These are phyloP conservation scores for Rhingia rostrata DNA, from an alignment of 2,888 invertebrate species.

Conservation along the genomic window DNA sequence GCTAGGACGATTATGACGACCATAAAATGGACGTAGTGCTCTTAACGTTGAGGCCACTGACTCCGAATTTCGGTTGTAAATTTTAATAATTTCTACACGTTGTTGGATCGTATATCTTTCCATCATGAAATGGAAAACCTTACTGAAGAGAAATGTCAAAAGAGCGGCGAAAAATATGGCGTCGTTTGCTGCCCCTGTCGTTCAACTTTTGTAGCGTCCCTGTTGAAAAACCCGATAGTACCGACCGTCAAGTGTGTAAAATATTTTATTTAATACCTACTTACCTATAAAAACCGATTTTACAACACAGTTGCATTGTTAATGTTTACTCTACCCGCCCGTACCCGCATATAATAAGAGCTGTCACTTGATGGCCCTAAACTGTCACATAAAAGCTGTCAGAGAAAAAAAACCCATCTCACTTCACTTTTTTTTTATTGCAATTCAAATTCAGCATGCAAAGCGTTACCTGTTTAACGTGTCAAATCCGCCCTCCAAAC, in stretches of 20 bases:
- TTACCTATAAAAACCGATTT: conserved; percentile 46
- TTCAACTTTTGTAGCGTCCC: too few relatives aligned
- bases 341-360: conserved; percentile 38
- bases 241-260: conserved; percentile 10
- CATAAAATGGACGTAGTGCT: too few relatives aligned
- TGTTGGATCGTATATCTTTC: too few relatives aligned
- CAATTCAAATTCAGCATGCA: conserved; percentile 49
- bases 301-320: conserved; percentile 33
- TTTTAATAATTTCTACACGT: too few relatives aligned
- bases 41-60: too few relatives aligned
- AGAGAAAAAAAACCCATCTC: conserved; percentile 27
- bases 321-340: conserved; percentile 4
- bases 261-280: conserved; percentile 34
- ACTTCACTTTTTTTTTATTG: conserved; percentile 35
- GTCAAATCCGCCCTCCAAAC: conserved; percentile 33
- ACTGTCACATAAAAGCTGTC: conserved; percentile 52
- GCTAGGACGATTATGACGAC: too few relatives aligned
- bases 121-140: too few relatives aligned
- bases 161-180: too few relatives aligned
- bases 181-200: too few relatives aligned
- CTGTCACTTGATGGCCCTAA: conserved; percentile 57
- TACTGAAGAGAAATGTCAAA: too few relatives aligned
- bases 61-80: too few relatives aligned
- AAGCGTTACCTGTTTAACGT: conserved; percentile 3
- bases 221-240: too few relatives aligned